Evolutionary conservation across 2,888 invertebrate species (phyloP), one percentile per base, ranked within the genome.

Genomic region (Tinea pellionella): DNA sequence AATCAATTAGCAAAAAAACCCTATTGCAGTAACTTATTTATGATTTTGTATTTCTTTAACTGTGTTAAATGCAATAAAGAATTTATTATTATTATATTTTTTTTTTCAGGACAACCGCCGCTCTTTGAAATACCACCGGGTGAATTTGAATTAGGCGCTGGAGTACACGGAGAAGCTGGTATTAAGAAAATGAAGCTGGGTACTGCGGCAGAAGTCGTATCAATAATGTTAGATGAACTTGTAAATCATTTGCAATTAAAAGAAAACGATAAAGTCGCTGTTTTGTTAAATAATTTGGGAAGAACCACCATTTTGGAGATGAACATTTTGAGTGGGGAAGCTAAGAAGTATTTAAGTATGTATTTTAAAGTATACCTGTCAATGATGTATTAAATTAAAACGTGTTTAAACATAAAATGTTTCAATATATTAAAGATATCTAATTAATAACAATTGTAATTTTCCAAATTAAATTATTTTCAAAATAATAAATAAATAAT

Each of bases 251-350:
- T 87, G 12, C 77, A 81, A 24, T 63, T 88, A n/a, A 64, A 64
- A 4, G 62, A 73, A 0, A 80, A 80, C 0, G 68, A 75, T 57
- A 68, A 76, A 62, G 90, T 94, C 0, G 92, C 90, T 0, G 86
- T 92, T 8, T 83, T 95, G 66, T 75, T 96, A 4, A 95, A 95
- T 78, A 96, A 96, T 74, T 83, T 94, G 60, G 95, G 96, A 24
- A 91, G 90, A 1, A 88, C 93, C 0, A 92, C 93, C 0, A 89
- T 92, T 63, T 71, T 95, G 61, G 96, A 96, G 72, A 90, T 94
- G 83, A 92, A 91, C 65, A 90, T 95, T 58, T 83, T 94, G 9
- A 89, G 90, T 59, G 89, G 89, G 7, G 94, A 94, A 74, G 88
- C 90, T 0, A 86, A 91, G 24, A 74, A 77, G 12, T 91, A 91